Percentiles rank a stretch among this genome's conserved stretches.
Evolutionary conservation across 2,888 invertebrate species (phyloP).

Genomic region (Eustalomyia histrio): DNA sequence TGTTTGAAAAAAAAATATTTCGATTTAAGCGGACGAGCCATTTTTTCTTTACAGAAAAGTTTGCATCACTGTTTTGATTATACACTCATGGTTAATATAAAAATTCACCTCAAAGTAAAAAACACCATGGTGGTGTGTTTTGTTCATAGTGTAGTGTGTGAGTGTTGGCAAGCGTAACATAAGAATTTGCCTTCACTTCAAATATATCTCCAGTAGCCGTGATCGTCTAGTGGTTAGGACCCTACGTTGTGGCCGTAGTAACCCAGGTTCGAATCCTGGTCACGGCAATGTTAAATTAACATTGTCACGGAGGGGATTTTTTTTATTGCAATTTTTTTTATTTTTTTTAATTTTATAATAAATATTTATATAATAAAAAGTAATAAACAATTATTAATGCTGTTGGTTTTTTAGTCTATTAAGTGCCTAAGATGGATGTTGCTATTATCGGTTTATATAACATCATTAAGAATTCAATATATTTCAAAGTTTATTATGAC

Average conservation of each 20-base stretch:
- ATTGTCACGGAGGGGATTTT: conserved; percentile 53
- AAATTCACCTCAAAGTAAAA: not conserved
- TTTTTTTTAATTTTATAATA: not conserved
- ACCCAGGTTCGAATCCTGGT: conserved; percentile 80
- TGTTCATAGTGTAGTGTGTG: not conserved
- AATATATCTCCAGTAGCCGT: conserved; percentile 72
- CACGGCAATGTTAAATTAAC: conserved; percentile 68
- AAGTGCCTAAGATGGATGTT: conserved; percentile 6
- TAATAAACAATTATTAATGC: conserved; percentile 8
- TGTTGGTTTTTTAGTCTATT: conserved; percentile 12
- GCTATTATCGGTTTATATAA: conserved; percentile 9
- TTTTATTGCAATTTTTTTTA: conserved; percentile 9
- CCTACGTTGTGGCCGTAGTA: conserved; percentile 79
- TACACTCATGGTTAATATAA: not conserved
- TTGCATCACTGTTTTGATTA: no score
- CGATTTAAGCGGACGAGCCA: no score
- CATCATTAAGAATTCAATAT: conserved; percentile 42
- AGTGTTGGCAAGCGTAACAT: not conserved
- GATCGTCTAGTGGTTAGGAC: conserved; percentile 79
- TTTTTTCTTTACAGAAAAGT: no score
- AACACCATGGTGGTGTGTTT: not conserved
- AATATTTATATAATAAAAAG: conserved; percentile 8
- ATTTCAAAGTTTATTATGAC: conserved; percentile 41
- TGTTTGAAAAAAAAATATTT: no score
- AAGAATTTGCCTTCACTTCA: rapidly evolving